These are phyloP conservation scores for Gerris lacustris DNA, from an alignment of 2,888 invertebrate genomes.

Conservation along the genomic window DNA sequence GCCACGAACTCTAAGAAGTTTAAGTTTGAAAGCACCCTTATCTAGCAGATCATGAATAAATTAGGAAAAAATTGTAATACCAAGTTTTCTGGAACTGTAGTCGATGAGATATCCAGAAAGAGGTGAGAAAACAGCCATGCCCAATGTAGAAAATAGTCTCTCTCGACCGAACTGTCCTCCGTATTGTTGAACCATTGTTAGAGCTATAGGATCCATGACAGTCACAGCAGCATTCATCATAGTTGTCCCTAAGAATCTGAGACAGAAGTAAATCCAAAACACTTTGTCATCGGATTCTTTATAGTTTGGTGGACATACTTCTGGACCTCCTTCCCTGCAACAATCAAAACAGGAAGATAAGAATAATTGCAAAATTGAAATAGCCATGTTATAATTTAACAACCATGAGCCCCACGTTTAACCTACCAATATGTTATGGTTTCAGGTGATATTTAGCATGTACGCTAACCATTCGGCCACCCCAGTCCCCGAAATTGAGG, in stretches of 20 bases:
- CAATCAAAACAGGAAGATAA: constrained; percentile 27
- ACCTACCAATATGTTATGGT: no score
- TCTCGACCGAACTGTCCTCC: constrained; percentile 73
- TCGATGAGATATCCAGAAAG: constrained; percentile 68
- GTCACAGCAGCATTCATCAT: constrained; percentile 75
- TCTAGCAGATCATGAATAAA: no score
- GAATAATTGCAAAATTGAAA: constrained; percentile 6
- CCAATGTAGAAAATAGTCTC: constrained; percentile 64
- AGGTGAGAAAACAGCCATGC: constrained; percentile 71
- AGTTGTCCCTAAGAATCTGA: constrained; percentile 67
- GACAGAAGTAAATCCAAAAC: constrained; percentile 70
- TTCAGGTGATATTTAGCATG: no score
- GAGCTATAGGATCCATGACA: constrained; percentile 76
- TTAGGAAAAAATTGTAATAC: constrained; percentile 22
- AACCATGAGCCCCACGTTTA: no score
- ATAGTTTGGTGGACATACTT: constrained; percentile 66
- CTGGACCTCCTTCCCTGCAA: constrained; percentile 56
- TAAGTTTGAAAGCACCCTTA: no score
- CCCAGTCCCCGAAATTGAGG: no score
- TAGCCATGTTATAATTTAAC: constrained; percentile 7
- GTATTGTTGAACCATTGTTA: constrained; percentile 72
- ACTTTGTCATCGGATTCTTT: constrained; percentile 62
- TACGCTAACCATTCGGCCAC: no score
- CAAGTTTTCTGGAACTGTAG: constrained; percentile 45
- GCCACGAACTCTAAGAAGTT: no score